phyloP scores from a whole-genome alignment of 2,113 vertebrate species.

The Centropus unirufus region DNA sequence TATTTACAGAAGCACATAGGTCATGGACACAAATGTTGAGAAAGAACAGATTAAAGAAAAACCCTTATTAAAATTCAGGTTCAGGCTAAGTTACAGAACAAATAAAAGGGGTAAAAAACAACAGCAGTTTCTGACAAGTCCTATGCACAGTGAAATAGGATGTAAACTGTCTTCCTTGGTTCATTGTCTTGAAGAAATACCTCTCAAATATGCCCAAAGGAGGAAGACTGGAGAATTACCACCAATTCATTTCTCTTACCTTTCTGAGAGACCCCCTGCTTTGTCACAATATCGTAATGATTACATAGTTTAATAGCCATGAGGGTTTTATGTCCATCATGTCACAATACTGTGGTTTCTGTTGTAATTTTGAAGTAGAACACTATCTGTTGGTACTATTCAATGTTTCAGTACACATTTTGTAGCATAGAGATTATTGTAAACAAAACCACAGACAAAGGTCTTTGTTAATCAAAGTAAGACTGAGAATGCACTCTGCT shows the following conservation, averaged over 20 bases:
- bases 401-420: background rate
- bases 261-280: background rate
- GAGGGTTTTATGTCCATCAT: background rate
- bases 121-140: background rate
- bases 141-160: background rate
- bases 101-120: background rate
- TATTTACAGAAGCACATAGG: background rate
- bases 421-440: background rate
- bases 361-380: background rate
- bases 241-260: background rate
- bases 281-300: background rate
- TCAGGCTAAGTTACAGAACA: background rate
- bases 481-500: background rate
- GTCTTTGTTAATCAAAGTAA: background rate
- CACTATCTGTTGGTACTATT: background rate
- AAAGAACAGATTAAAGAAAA: background rate
- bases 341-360: background rate
- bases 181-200: background rate
- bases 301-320: background rate
- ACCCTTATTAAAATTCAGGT: background rate
- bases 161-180: background rate
- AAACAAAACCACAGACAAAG: slow-evolving; percentile 19
- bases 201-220: background rate
- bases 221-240: background rate
- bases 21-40: background rate